Conservation (phyloP, 2,888 invertebrate species). For the Serrognathus titanus region DNA sequence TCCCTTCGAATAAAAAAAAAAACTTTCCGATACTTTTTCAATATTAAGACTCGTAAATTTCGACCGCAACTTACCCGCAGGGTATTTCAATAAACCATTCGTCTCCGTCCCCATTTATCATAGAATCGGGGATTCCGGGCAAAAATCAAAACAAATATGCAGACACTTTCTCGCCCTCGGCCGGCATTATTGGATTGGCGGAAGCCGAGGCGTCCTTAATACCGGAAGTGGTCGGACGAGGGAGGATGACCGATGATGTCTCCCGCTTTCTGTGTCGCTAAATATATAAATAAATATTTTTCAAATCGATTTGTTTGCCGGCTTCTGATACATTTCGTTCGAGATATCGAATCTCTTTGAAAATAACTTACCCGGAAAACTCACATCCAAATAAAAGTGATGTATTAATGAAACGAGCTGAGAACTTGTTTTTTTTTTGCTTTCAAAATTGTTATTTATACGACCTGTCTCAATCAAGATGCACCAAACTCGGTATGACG, state of each 20-base stretch:
- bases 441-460: no score
- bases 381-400: background rate
- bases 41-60: constrained; percentile 23
- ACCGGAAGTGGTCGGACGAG: constrained; percentile 35
- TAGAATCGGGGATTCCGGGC: constrained; percentile 36
- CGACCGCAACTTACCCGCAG: constrained; percentile 35
- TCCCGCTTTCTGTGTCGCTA: constrained; percentile 29
- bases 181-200: constrained; percentile 41
- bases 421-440: no score
- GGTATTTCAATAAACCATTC: constrained; percentile 48
- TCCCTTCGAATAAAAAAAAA: background rate
- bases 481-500: no score
- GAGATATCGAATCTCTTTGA: constrained; percentile 14
- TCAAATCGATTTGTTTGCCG: constrained; percentile 28
- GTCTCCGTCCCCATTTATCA: constrained; percentile 45
- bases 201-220: constrained; percentile 37
- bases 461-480: no score
- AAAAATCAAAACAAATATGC: constrained; percentile 50
- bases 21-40: constrained; percentile 16
- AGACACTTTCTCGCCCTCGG: constrained; percentile 40
- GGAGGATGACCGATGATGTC: constrained; percentile 41
- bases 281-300: constrained; percentile 40
- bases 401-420: no score
- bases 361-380: constrained; percentile 20
- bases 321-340: constrained; percentile 21